Evolutionary conservation across 1,140 invertebrate genomes (phyloP).

Genomic region (Drosophila gunungcola): DNA sequence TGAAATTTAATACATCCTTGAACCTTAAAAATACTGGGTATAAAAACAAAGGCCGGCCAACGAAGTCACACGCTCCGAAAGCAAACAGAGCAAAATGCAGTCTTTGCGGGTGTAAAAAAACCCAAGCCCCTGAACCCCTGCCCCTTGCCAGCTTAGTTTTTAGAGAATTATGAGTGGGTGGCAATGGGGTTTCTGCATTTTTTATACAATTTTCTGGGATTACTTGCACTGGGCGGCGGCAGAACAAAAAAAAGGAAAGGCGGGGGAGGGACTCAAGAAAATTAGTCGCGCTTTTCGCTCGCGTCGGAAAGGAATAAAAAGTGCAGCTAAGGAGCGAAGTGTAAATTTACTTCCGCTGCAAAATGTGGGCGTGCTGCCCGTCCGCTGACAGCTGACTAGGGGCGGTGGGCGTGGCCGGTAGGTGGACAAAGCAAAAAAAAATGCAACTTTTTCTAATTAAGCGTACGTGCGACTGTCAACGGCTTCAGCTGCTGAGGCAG

Average conservation of each 20-base stretch:
- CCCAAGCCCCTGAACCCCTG: constrained; percentile 12
- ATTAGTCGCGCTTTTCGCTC: constrained; percentile 72
- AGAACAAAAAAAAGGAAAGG: not conserved
- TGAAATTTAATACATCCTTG: not conserved
- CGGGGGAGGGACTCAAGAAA: constrained; percentile 58
- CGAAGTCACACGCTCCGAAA: constrained; percentile 56
- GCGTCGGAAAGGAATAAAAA: constrained; percentile 78
- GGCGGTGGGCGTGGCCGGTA: constrained; percentile 20
- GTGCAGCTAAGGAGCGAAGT: constrained; percentile 61
- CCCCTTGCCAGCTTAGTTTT: constrained; percentile 37
- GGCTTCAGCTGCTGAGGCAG: constrained; percentile 58
- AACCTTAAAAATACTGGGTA: not conserved
- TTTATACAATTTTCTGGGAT: constrained; percentile 67
- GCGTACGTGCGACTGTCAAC: constrained; percentile 79
- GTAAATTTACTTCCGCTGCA: constrained; percentile 78
- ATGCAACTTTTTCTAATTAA: constrained; percentile 80
- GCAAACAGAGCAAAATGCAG: constrained; percentile 61
- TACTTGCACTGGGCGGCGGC: constrained; percentile 33
- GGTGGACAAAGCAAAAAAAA: constrained; percentile 44
- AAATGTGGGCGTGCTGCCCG: constrained; percentile 56
- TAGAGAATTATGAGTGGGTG: constrained; percentile 62
- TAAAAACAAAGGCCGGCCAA: constrained; percentile 55
- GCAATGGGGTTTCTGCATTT: constrained; percentile 47
- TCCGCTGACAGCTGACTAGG: constrained; percentile 51
- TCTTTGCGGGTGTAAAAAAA: constrained; percentile 40